phyloP scores from a whole-genome alignment of 2,888 invertebrate species.

The Norana najaformis region DNA sequence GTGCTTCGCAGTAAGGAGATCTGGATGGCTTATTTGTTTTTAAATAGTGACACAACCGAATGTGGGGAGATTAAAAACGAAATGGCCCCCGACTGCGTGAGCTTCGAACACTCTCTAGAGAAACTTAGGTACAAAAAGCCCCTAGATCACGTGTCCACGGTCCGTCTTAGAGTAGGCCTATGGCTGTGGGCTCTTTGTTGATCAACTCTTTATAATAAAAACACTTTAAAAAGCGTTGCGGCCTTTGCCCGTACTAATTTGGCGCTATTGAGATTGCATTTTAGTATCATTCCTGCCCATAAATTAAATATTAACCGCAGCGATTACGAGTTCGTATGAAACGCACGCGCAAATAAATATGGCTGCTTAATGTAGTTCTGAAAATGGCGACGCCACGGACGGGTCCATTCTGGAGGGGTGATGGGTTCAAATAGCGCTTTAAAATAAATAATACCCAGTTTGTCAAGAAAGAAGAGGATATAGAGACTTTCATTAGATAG shows the following conservation, averaged over 20 bases:
- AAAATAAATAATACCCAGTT: too few species aligned
- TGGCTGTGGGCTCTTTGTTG: not conserved
- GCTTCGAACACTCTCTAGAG: not conserved
- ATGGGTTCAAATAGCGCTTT: not conserved
- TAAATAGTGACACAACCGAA: not conserved
- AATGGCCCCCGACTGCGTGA: not conserved
- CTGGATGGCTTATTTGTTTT: not conserved
- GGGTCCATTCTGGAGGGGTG: not conserved
- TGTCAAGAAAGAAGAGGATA: too few species aligned
- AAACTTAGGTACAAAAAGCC: not conserved
- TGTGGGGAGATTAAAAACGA: too few species aligned
- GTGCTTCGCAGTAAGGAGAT: not conserved
- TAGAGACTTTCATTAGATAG: too few species aligned
- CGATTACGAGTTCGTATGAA: not conserved
- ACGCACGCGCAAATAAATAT: not conserved
- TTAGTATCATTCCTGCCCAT: not conserved
- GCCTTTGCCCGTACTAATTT: too few species aligned
- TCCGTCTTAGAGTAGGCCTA: not conserved
- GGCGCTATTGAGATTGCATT: not conserved
- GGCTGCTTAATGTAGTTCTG: not conserved
- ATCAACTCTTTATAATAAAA: not conserved
- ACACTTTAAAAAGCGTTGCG: not conserved
- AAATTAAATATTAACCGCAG: not conserved
- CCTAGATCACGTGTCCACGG: not conserved
- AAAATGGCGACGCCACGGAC: not conserved